A percentile compares a stretch with the other conserved stretches of the same genome.
Evolutionary conservation across 2,888 invertebrate species (phyloP).

Genomic region (Melieria omissa): DNA sequence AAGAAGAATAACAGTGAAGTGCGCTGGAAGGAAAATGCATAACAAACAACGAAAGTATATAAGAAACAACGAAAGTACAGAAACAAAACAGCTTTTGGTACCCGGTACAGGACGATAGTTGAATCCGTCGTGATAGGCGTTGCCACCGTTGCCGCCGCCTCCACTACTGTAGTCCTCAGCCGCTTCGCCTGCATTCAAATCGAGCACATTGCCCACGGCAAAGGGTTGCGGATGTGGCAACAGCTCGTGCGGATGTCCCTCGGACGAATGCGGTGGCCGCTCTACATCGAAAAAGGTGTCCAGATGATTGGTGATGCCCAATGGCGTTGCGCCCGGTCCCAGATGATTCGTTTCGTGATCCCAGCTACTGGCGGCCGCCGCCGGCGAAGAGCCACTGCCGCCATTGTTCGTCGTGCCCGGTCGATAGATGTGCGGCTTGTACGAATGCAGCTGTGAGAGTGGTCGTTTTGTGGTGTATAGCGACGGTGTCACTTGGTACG

Average conservation of each 20-base stretch:
- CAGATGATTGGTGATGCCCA: constrained; percentile 64
- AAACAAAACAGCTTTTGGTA: constrained; percentile 47
- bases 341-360: constrained; percentile 63
- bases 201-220: constrained; percentile 63
- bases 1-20: constrained; percentile 1
- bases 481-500: constrained; percentile 49
- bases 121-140: constrained; percentile 53
- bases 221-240: constrained; percentile 55
- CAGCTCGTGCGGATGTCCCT: constrained; percentile 20
- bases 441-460: constrained; percentile 43
- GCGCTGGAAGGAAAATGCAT: constrained; percentile 2
- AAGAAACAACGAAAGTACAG: constrained; percentile 23
- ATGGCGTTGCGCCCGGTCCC: constrained; percentile 42
- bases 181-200: constrained; percentile 60
- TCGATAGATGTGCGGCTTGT: constrained; percentile 50
- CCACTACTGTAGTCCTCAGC: constrained; percentile 56
- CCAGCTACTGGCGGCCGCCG: constrained; percentile 48
- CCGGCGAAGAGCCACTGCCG: not conserved
- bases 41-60: constrained; percentile 1
- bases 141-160: constrained; percentile 47
- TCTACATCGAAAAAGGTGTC: constrained; percentile 64
- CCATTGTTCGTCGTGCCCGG: constrained; percentile 41
- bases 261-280: constrained; percentile 40
- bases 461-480: constrained; percentile 59
- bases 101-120: constrained; percentile 65